phyloP scores from a whole-genome alignment of 2,113 vertebrate species.

The Dipodomys merriami region DNA sequence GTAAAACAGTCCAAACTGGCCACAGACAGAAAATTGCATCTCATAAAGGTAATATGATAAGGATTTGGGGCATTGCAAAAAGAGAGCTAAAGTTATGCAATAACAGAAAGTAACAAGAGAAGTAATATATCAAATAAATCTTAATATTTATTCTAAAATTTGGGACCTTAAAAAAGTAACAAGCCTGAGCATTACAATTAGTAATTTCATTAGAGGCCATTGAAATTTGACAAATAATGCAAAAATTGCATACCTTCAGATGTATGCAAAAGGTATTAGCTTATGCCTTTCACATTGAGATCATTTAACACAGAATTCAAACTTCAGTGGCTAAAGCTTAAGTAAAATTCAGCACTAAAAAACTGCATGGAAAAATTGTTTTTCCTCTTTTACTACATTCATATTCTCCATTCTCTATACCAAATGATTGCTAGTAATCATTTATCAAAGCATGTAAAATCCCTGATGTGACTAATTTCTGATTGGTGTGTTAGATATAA shows the following conservation, averaged over 20 bases:
- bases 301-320: slow-evolving; percentile 33
- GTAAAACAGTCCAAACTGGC: background rate
- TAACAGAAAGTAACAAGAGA: background rate
- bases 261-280: background rate
- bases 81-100: background rate
- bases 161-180: slow-evolving; percentile 28
- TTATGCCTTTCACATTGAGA: slow-evolving; percentile 5
- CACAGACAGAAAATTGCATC: background rate
- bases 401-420: background rate
- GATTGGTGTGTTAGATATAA: background rate
- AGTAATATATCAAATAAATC: background rate
- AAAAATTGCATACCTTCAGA: background rate
- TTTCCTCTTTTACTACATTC: background rate
- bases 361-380: background rate
- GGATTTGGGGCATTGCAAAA: background rate
- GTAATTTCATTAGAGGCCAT: background rate
- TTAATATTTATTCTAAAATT: slow-evolving; percentile 20
- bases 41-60: background rate
- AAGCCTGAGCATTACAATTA: background rate
- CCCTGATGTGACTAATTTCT: background rate
- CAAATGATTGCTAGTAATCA: background rate
- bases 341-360: background rate
- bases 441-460: background rate
- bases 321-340: background rate
- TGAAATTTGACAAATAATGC: background rate